A percentile compares a stretch with the other conserved stretches of the same genome.
Conservation (phyloP, 2,888 invertebrate species). For the Papilio demoleus region DNA sequence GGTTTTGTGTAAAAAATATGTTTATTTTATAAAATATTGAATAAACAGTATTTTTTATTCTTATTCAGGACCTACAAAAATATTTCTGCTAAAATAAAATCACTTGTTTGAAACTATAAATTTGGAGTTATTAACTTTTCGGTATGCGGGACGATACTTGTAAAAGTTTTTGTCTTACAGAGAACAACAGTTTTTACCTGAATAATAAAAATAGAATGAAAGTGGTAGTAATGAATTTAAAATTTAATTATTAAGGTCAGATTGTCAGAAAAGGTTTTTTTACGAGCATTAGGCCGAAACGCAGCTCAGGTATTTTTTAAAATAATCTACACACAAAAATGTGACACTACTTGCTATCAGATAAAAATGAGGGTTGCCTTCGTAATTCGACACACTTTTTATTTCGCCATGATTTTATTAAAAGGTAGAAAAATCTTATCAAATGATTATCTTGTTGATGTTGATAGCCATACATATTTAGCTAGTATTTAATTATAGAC, state of each 20-base stretch:
- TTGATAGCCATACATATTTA: no score
- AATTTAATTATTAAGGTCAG: neutral
- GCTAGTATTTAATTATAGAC: conserved; percentile 1
- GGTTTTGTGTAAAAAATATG: no score
- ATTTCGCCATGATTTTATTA: conserved; percentile 53
- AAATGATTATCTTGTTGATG: no score
- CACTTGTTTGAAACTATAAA: no score
- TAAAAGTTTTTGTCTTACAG: neutral
- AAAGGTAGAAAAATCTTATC: neutral
- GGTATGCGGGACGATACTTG: no score
- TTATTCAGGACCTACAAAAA: no score
- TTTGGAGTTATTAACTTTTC: no score
- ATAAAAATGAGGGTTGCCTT: conserved; percentile 2
- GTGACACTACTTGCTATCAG: neutral
- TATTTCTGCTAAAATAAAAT: no score
- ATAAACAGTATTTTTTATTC: no score
- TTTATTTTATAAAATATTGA: no score
- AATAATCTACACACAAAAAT: neutral
- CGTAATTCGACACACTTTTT: neutral
- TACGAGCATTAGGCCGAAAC: neutral
- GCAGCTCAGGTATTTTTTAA: neutral
- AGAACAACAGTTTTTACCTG: neutral
- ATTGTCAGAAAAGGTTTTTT: neutral
- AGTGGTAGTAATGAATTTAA: neutral
- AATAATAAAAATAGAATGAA: neutral